Conservation (phyloP, 1,140 invertebrate species). For the Trachelipus rathkii region DNA sequence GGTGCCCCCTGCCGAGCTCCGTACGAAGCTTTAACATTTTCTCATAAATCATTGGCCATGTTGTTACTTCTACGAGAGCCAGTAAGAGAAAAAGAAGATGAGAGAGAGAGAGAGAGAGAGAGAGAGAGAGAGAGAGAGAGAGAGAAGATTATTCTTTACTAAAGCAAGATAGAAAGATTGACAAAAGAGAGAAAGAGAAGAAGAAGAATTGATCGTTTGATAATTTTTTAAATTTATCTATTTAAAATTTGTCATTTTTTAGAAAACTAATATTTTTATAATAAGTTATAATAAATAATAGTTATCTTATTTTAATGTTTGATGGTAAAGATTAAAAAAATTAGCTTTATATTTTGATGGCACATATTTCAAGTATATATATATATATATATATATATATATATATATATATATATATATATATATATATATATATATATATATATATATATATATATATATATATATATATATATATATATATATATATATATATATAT, state of each 20-base stretch:
- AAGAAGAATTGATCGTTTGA: not conserved
- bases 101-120: not conserved
- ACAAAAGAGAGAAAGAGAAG: not conserved
- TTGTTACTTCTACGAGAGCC: not conserved
- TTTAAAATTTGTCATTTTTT: too few species aligned
- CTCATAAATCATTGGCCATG: conserved; percentile 1
- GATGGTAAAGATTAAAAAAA: too few species aligned
- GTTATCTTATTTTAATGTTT: too few species aligned
- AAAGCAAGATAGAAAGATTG: not conserved
- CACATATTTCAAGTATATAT: too few species aligned
- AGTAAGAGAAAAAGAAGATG: not conserved
- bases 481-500: not conserved
- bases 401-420: too few species aligned
- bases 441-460: not conserved
- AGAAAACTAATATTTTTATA: too few species aligned
- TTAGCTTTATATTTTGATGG: too few species aligned
- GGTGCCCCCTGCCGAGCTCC: not conserved
- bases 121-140: not conserved
- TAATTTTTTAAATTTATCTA: too few species aligned
- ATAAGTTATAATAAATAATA: too few species aligned
- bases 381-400: too few species aligned
- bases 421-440: too few species aligned
- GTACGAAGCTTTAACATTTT: conserved; percentile 13
- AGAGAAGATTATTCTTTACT: not conserved
- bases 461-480: not conserved